A percentile compares a stretch with the other conserved stretches of the same genome.
These are phyloP conservation scores for Urophycis tenuis DNA, from an alignment of 2,797 vertebrate species.

Conservation along the genomic window DNA sequence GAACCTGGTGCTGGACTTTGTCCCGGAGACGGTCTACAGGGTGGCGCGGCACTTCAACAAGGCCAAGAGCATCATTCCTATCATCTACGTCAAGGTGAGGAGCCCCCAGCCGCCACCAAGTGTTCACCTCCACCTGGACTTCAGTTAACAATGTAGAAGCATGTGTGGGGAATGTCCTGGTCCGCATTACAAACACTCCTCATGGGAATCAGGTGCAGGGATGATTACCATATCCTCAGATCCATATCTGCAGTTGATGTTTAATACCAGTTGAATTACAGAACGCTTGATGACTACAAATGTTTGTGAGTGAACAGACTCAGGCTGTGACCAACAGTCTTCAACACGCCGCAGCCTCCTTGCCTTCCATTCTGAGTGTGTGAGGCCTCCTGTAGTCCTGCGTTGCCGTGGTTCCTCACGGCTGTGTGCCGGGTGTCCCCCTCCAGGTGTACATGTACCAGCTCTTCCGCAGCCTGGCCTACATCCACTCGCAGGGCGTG, in stretches of 20 bases:
- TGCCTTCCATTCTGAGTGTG: neutral
- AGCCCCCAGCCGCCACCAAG: no score
- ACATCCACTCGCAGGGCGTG: conserved; percentile 96
- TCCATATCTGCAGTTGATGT: neutral
- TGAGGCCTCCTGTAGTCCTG: neutral
- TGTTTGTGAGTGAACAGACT: neutral
- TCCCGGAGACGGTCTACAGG: conserved; percentile 91
- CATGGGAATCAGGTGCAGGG: neutral
- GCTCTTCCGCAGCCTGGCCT: conserved; percentile 91
- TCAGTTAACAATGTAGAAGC: neutral
- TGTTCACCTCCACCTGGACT: no score
- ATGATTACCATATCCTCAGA: neutral
- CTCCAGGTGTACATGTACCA: conserved; percentile 88
- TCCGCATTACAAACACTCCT: neutral
- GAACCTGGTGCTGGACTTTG: conserved; percentile 90
- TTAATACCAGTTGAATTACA: neutral
- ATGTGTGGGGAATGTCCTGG: neutral
- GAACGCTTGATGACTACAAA: neutral
- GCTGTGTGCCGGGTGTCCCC: no score
- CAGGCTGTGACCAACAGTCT: neutral
- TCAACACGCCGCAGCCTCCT: no score
- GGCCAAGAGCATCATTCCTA: conserved; percentile 88
- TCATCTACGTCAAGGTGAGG: conserved; percentile 88
- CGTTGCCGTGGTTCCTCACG: neutral
- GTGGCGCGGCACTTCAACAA: conserved; percentile 94